Evolutionary conservation across 2,888 invertebrate genomes (phyloP).

Genomic region (Lacanobia wlatinum): DNA sequence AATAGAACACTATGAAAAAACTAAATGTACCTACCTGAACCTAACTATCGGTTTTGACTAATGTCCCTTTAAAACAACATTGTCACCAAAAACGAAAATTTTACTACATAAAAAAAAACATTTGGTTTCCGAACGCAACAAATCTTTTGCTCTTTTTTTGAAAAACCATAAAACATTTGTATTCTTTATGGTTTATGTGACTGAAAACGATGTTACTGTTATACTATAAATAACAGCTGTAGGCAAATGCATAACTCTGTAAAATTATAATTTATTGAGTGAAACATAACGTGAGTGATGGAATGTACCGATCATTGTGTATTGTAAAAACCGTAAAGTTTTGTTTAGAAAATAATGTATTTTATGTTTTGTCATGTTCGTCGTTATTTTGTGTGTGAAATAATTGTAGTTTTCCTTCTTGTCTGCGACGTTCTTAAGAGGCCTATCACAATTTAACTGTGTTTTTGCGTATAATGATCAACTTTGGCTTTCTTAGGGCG

Average conservation of each 20-base stretch:
- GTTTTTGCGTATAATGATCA: no score
- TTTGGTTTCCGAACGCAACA: slow-evolving; percentile 10
- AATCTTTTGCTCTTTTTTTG: slow-evolving; percentile 5
- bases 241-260: not conserved
- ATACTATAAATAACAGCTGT: not conserved
- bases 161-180: slow-evolving; percentile 1
- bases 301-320: not conserved
- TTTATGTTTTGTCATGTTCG: not conserved
- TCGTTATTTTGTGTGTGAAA: not conserved
- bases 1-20: not conserved
- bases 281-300: not conserved
- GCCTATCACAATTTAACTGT: no score
- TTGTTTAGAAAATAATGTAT: slow-evolving; percentile 4
- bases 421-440: no score
- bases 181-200: not conserved
- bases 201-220: not conserved
- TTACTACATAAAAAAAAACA: not conserved
- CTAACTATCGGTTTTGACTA: not conserved
- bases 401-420: no score
- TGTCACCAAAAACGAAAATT: not conserved
- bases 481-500: no score
- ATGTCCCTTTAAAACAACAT: not conserved
- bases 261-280: slow-evolving; percentile 5
- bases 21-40: not conserved
- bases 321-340: not conserved